Conservation (phyloP, 2,888 invertebrate species). For the Lasioglossum lativentre region DNA sequence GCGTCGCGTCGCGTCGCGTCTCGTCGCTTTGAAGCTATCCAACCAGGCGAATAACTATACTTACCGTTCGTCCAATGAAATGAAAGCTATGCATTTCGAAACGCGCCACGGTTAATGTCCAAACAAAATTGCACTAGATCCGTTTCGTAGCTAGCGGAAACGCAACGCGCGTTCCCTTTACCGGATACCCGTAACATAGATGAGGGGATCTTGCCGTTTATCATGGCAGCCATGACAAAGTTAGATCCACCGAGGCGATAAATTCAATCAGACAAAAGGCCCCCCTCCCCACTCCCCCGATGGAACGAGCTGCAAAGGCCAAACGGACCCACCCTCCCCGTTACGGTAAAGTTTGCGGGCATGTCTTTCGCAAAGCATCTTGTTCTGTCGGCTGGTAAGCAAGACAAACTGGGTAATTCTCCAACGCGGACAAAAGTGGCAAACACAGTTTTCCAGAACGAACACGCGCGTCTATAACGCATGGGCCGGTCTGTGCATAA, state of each 20-base stretch:
- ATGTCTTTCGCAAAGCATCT: conserved; percentile 8
- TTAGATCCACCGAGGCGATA: conserved; percentile 58
- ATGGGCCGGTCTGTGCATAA: conserved; percentile 9
- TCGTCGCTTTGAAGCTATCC: not conserved
- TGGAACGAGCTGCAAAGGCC: conserved; percentile 6
- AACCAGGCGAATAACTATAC: not conserved
- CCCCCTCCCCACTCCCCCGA: not conserved
- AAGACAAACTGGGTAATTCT: conserved; percentile 70
- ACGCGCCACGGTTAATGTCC: not conserved
- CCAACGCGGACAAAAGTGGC: conserved; percentile 56
- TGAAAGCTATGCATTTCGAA: not conserved
- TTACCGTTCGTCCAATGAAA: not conserved
- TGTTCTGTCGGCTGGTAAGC: conserved; percentile 56
- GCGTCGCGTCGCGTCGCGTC: too few species aligned
- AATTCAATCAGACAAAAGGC: conserved; percentile 71
- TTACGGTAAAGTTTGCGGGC: not conserved
- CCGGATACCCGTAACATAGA: conserved; percentile 37
- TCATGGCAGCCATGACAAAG: conserved; percentile 33
- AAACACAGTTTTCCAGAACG: conserved; percentile 50
- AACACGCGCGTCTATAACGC: conserved; percentile 34
- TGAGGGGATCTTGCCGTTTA: conserved; percentile 31
- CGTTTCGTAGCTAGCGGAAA: not conserved
- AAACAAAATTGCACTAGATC: not conserved
- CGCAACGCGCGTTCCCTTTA: not conserved
- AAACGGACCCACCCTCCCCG: conserved; percentile 3